Evolutionary conservation across 2,797 vertebrate species (phyloP).

Genomic region (Linurgus olivaceus): DNA sequence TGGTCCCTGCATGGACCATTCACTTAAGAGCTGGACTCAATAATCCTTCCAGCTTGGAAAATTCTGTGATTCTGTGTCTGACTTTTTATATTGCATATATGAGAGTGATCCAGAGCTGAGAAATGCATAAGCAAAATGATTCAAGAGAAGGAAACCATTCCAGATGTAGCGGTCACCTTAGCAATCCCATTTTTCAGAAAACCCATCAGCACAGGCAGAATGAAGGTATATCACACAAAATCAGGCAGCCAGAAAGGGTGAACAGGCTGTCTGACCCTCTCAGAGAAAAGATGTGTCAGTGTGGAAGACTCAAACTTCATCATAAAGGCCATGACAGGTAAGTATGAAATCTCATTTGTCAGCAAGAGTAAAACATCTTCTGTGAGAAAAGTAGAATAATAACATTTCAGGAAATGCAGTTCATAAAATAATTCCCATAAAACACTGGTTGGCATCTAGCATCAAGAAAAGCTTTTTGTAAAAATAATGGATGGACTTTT

Average conservation of each 20-base stretch:
- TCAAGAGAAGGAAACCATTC: not conserved
- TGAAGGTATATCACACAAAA: not conserved
- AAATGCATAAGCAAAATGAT: not conserved
- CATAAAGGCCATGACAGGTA: not conserved
- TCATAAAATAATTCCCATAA: not conserved
- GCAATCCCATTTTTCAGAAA: not conserved
- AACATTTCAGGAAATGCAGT: not conserved
- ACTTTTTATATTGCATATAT: not conserved
- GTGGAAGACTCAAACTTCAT: not conserved
- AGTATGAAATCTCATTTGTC: slow-evolving; percentile 1
- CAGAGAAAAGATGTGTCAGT: not conserved
- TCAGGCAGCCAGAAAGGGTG: not conserved
- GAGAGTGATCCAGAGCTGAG: not conserved
- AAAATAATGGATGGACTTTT: not conserved
- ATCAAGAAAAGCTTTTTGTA: not conserved
- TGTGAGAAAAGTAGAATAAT: not conserved
- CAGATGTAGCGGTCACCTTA: not conserved
- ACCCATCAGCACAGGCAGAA: not conserved
- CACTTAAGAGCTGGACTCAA: not conserved
- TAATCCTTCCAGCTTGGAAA: not conserved
- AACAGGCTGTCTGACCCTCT: not conserved
- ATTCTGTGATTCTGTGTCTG: not conserved
- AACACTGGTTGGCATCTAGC: not conserved
- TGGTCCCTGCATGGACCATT: not conserved
- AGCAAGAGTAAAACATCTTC: not conserved